Base-by-base conservation (phyloP, 2,797 vertebrate species). In the Labroides dimidiatus region DNA sequence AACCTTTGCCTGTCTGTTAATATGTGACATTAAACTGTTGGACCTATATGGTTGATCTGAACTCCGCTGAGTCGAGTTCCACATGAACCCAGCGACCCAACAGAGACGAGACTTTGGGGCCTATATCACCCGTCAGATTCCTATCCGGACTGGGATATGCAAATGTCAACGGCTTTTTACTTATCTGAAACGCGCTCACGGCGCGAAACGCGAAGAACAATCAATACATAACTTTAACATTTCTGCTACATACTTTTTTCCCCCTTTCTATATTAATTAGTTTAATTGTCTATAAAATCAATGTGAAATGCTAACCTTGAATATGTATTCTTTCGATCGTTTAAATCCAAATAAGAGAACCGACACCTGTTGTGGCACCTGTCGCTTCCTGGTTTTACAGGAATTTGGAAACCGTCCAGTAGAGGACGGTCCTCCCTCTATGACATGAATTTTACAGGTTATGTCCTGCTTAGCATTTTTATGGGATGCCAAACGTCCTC, bases 31-130 rank as follows among this genome's bases (percentile, higher is more conserved):
- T 45, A 20, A 33, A 10, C 24, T 37, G 53, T 66, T 50, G 74
- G 74, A 61, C 42, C 50, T 62, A 48, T 67, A 49, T n/a, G n/a
- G n/a, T n/a, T n/a, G n/a, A 21, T 43, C 59, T n/a, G 61, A 54
- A 20, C 44, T 50, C 37, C 21, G 33, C 54, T 57, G 63, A 58
- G 33, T 87, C 73, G 6, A 55, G 69, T 87, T 88, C 79, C 84
- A 85, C 6, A 49, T 0, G 20, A 72, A 62, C 68, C 19, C 68
- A 27, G 47, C 17, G 23, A 39, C 42, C 56, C 37, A 64, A 44
- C 61, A 21, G 39, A 54, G 60, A 72, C 56, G 67, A 37, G 55
- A 52, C 63, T 56, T 55, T 48, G 60, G 51, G 70, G 49, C 68
- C 58, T 44, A n/a, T 6, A 54, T 20, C 43, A 33, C 42, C 50